Evolutionary conservation across 2,113 vertebrate genomes (phyloP).

Genomic region (Heterochromis multidens): DNA sequence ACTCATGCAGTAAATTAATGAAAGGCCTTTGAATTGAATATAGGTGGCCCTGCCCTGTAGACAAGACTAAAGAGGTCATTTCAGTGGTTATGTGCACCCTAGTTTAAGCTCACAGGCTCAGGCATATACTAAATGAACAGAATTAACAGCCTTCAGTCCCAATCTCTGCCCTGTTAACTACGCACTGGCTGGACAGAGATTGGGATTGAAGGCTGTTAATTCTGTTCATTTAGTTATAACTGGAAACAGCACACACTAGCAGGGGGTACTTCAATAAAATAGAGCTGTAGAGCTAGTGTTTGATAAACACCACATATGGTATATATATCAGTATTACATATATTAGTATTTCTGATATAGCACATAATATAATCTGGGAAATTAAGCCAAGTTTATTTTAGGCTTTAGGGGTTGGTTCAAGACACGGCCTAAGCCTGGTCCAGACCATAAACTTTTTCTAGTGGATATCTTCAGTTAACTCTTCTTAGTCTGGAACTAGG

Average conservation of each 20-base stretch:
- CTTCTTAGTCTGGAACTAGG: neutral
- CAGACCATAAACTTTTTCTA: neutral
- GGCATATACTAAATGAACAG: too few species aligned
- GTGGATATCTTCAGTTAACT: neutral
- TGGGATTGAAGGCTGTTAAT: neutral
- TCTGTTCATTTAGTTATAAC: neutral
- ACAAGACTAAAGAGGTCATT: neutral
- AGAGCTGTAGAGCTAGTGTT: neutral
- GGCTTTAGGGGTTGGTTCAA: neutral
- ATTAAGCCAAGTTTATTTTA: neutral
- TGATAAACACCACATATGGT: neutral
- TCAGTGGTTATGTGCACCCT: neutral
- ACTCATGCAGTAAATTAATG: neutral
- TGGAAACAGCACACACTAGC: neutral
- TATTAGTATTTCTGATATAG: too few species aligned
- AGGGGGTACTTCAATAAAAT: neutral
- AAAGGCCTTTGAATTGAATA: neutral
- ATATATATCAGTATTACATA: too few species aligned
- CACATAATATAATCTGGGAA: neutral
- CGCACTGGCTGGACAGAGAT: too few species aligned
- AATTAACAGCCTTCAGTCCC: too few species aligned
- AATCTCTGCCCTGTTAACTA: neutral
- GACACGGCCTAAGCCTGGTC: neutral
- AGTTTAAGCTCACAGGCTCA: neutral
- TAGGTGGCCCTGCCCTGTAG: neutral